phyloP scores from a whole-genome alignment of 2,113 vertebrate species.

The Electrona antarctica region DNA sequence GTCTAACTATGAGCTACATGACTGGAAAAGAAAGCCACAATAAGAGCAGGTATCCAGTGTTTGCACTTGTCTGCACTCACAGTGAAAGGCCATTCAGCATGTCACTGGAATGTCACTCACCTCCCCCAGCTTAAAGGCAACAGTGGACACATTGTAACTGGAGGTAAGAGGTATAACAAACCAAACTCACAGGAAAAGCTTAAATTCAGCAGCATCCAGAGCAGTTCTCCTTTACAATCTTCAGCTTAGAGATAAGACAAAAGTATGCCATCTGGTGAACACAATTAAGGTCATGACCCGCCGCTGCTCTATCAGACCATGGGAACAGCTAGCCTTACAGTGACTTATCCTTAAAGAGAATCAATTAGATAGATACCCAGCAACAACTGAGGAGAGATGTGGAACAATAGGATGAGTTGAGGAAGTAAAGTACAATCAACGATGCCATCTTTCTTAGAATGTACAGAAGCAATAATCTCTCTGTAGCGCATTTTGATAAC shows the following conservation, averaged over 20 bases:
- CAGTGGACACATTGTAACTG: constrained; percentile 62
- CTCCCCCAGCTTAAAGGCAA: constrained; percentile 59
- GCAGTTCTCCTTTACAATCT: constrained; percentile 34
- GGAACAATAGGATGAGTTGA: too few relatives aligned
- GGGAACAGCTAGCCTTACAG: too few relatives aligned
- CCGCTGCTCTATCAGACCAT: too few relatives aligned
- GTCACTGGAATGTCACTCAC: constrained; percentile 65
- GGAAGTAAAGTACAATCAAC: too few relatives aligned
- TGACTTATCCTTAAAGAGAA: too few relatives aligned
- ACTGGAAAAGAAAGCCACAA: constrained; percentile 27
- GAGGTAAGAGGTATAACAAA: constrained; percentile 29
- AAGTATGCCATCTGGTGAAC: too few relatives aligned
- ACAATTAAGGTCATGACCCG: too few relatives aligned
- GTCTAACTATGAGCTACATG: constrained; percentile 13
- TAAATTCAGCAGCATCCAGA: not conserved
- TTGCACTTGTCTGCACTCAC: constrained; percentile 40
- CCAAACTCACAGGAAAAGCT: not conserved
- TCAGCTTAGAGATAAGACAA: constrained; percentile 31
- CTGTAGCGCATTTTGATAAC: too few relatives aligned
- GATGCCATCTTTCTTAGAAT: too few relatives aligned
- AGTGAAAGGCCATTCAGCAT: constrained; percentile 51
- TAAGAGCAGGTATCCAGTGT: constrained; percentile 33
- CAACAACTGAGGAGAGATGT: too few relatives aligned
- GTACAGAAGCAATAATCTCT: too few relatives aligned
- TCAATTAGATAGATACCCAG: too few relatives aligned